Conservation (phyloP, 1,140 invertebrate genomes). For the Pissodes strobi region DNA sequence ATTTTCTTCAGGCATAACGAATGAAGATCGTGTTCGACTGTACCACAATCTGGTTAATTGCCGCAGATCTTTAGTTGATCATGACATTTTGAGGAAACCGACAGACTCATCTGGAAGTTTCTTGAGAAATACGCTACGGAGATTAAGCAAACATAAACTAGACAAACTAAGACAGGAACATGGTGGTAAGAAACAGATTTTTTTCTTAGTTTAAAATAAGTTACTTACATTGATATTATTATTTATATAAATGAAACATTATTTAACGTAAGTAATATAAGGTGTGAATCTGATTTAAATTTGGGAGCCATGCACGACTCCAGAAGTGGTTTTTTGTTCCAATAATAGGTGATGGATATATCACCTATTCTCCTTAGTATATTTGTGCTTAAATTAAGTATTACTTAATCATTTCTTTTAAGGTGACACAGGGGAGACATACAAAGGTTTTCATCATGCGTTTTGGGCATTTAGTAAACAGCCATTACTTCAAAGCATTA, state of each 20-base stretch:
- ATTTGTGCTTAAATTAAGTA: too few relatives aligned
- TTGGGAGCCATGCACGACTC: too few relatives aligned
- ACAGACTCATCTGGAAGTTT: slow-evolving; percentile 78
- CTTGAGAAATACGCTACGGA: slow-evolving; percentile 82
- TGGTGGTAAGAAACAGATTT: slow-evolving; percentile 66
- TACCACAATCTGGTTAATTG: slow-evolving; percentile 82
- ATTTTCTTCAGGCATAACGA: slow-evolving; percentile 64
- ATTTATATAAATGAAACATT: background rate
- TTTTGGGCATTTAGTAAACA: slow-evolving; percentile 91
- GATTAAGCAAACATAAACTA: slow-evolving; percentile 84
- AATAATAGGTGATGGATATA: too few relatives aligned
- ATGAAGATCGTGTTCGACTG: slow-evolving; percentile 79
- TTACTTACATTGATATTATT: background rate
- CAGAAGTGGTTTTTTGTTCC: too few relatives aligned
- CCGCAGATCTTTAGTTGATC: slow-evolving; percentile 80
- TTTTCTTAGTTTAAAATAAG: too few relatives aligned
- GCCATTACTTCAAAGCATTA: slow-evolving; percentile 78
- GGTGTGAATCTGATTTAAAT: too few relatives aligned
- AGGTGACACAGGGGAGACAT: slow-evolving; percentile 73
- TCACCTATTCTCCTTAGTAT: too few relatives aligned
- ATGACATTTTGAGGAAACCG: slow-evolving; percentile 79
- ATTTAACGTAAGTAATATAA: background rate
- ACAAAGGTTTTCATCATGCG: slow-evolving; percentile 82
- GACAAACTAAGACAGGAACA: slow-evolving; percentile 84
- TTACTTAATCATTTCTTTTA: slow-evolving; percentile 6